Base-by-base conservation (phyloP, 1,140 invertebrate species). In the Lordiphosa stackelbergi region DNA sequence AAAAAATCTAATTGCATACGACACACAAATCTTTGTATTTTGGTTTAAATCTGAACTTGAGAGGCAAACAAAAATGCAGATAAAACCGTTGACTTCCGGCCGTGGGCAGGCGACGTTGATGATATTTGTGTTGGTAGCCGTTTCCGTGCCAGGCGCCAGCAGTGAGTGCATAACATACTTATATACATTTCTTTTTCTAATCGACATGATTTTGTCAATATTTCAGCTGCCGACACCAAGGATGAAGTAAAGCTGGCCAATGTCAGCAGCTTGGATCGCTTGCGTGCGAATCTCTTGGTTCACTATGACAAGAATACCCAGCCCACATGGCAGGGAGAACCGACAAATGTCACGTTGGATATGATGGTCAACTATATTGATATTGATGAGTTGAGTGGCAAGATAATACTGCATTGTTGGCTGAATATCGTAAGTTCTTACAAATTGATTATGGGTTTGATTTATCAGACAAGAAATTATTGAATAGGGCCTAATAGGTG, bases 271-370 rank as follows among this genome's bases (percentile, higher is more conserved):
- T 89, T 89, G 12, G 92, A 93, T 78, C 85, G 87, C 2, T 84
- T 93, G 38, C 90, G 91, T 68, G 88, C 90, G 46, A 89, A 91
- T 73, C 74, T 93, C 1, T 88, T 93, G 9, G 72, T 90, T 6
- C 90, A 90, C 47, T 93, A 93, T 69, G 92, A 93, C 75, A 91
- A 91, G 85, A 90, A 91, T 66, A 88, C 90, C 2, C 89, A 92
- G 61, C 92, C 91, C 2, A 75, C 90, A 0, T 88, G 90, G 61
- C 89, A 91, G 58, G 89, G 87, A 53, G 89, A 90, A 38, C 79
- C 88, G 2, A 91, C 91, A 0, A 88, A 84, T 7, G 90, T 93
- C 5, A 85, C 72, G 5, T 73, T 93, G 22, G 89, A 88, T 8
- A 61, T 93, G 8, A 84, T 85, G 9, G 81, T 93, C 4, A 88